These are phyloP conservation scores for Epicampocera succincta DNA, from an alignment of 2,888 invertebrate species.

Conservation along the genomic window DNA sequence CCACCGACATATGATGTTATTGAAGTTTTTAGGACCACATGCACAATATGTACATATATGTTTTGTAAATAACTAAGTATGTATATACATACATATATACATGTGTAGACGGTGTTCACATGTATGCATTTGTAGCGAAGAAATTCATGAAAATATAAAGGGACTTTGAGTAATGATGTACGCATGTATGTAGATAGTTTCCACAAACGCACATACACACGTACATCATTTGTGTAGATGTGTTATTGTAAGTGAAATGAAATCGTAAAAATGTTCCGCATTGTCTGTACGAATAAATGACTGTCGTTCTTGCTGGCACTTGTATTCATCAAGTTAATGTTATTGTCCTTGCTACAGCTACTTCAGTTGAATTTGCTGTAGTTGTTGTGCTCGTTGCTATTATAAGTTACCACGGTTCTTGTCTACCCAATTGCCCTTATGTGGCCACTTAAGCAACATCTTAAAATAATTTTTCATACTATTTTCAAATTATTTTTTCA, in stretches of 20 bases:
- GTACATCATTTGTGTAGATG: too few species aligned
- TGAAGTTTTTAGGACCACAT: too few species aligned
- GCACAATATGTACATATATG: too few species aligned
- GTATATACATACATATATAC: too few species aligned
- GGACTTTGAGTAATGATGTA: constrained; percentile 15
- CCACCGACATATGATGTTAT: too few species aligned
- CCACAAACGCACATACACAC: too few species aligned
- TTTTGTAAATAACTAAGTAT: too few species aligned
- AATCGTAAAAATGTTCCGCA: constrained; percentile 23
- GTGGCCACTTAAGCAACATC: constrained; percentile 21
- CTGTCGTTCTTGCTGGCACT: background rate
- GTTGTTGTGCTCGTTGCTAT: constrained; percentile 1
- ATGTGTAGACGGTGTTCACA: too few species aligned
- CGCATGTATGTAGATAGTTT: constrained; percentile 12
- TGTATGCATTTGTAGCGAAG: too few species aligned
- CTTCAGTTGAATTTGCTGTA: background rate
- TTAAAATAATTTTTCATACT: constrained; percentile 38
- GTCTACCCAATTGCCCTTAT: constrained; percentile 31
- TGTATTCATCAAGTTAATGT: constrained; percentile 4
- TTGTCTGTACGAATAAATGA: background rate
- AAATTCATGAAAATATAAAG: background rate
- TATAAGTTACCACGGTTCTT: constrained; percentile 5
- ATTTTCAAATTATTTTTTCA: background rate
- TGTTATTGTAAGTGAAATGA: constrained; percentile 28
- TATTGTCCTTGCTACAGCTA: background rate